Base-by-base conservation (phyloP, 2,797 vertebrate genomes). In the Paramormyrops hopkinsi region DNA sequence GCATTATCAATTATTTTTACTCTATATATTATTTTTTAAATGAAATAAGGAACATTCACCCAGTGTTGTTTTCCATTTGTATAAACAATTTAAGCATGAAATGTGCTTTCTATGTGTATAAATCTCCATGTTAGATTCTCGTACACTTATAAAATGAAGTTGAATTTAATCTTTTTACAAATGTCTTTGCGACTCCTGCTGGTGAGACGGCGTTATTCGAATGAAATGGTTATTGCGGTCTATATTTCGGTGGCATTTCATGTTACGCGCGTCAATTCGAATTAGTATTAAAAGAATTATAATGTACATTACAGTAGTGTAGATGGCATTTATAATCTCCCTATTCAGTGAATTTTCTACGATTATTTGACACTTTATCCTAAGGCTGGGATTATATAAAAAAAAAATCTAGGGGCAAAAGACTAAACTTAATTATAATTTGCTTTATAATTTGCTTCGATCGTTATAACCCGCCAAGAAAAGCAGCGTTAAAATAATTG, bases 161-260 rank as follows among this genome's bases (percentile, higher is more conserved):
- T 87, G 7, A 53, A 56, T 87, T 22, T 37, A 87, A 59, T 54
- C 17, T 54, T 59, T 54, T 76, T 51, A 48, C 22, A 48, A 44
- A 73, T 48, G 29, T 29, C 33, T 62, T 89, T 51, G 73, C 79
- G 88, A 83, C 76, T 29, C 76, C 88, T 89, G 53, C 73, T 89
- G 88, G 88, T 22, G 29, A 83, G 76, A 46, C 76, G 9, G 17
- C 76, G 76, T n/a, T 17, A 82, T 46, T 82, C 19, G 7, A 9
- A 44, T 82, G 6, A n/a, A 82, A 82, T n/a, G 3, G 37, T 82
- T 17, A 82, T 82, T 82, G 41, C 41, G 7, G 37, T 8, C 37
- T 41, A 19, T 41, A 79, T 79, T 44, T 79, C 37, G 37, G 76
- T 46, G 41, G 37, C 7, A 44, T 82, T 82, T 82, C 76, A 22